phyloP scores from a whole-genome alignment of 1,140 invertebrate species.

The Eufriesea mexicana region DNA sequence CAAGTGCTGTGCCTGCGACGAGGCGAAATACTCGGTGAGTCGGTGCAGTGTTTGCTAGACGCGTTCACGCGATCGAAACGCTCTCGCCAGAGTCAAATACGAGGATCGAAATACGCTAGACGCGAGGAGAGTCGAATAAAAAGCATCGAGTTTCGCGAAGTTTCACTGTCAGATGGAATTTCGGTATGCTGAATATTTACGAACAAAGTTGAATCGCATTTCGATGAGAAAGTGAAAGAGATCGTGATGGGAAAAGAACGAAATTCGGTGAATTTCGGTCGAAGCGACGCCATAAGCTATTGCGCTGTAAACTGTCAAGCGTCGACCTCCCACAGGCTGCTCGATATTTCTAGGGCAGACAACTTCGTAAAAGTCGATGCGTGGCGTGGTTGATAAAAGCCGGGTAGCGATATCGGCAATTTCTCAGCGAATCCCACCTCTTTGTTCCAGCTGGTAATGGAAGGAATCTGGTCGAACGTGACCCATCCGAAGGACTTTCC shows the following conservation, averaged over 20 bases:
- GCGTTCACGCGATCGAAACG: too few relatives aligned
- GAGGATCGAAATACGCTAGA: neutral
- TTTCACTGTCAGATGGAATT: too few relatives aligned
- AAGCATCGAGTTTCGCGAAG: neutral
- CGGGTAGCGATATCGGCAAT: neutral
- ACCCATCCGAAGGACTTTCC: conserved; percentile 99
- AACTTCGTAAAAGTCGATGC: neutral
- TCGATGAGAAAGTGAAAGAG: too few relatives aligned
- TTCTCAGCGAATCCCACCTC: neutral
- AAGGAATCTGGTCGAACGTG: conserved; percentile 97
- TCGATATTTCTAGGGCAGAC: neutral
- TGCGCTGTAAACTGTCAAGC: neutral
- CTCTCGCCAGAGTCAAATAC: too few relatives aligned
- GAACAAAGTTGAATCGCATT: neutral
- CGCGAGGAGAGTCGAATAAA: neutral
- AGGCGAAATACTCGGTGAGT: conserved; percentile 93
- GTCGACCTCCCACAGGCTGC: neutral
- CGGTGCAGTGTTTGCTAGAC: neutral
- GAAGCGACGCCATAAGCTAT: neutral
- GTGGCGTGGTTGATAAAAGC: neutral
- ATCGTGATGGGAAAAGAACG: neutral
- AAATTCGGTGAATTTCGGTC: neutral
- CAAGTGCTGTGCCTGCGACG: conserved; percentile 94
- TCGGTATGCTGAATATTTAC: too few relatives aligned
- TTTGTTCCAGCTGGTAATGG: conserved; percentile 90